phyloP scores from a whole-genome alignment of 2,888 invertebrate genomes.

The Drosophila birchii region DNA sequence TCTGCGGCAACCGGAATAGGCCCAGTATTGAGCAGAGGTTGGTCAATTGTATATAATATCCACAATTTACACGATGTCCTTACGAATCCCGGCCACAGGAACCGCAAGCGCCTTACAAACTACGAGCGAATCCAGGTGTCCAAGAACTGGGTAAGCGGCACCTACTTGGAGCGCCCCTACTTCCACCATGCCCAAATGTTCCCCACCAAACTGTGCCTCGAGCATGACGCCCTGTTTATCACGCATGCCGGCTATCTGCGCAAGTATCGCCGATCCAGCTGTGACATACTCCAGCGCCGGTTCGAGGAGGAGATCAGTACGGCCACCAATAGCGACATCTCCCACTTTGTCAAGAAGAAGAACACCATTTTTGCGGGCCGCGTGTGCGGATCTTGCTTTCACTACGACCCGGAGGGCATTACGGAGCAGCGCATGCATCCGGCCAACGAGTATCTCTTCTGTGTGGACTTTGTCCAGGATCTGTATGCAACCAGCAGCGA shows the following conservation, averaged over 20 bases:
- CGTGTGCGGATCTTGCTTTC: conserved; percentile 79
- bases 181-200: conserved; percentile 85
- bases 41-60: not conserved
- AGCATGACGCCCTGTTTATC: conserved; percentile 86
- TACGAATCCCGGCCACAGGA: conserved; percentile 61
- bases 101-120: conserved; percentile 76
- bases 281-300: conserved; percentile 82
- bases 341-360: conserved; percentile 78
- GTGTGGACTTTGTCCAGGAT: conserved; percentile 80
- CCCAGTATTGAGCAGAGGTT: conserved; percentile 74
- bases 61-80: not conserved
- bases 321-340: conserved; percentile 74
- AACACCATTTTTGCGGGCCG: conserved; percentile 82
- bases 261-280: conserved; percentile 71
- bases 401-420: conserved; percentile 65
- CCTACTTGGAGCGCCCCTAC: conserved; percentile 85
- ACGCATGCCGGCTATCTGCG: conserved; percentile 85
- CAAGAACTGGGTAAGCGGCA: conserved; percentile 87
- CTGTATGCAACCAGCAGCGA: conserved; percentile 80
- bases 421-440: conserved; percentile 80
- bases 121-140: conserved; percentile 82
- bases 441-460: conserved; percentile 76
- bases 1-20: conserved; percentile 82
- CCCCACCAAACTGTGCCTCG: conserved; percentile 86
- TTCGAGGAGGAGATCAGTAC: conserved; percentile 72